Percentiles rank a stretch among this genome's conserved stretches.
phyloP scores from a whole-genome alignment of 2,113 vertebrate species.

The Oncorhynchus mykiss region DNA sequence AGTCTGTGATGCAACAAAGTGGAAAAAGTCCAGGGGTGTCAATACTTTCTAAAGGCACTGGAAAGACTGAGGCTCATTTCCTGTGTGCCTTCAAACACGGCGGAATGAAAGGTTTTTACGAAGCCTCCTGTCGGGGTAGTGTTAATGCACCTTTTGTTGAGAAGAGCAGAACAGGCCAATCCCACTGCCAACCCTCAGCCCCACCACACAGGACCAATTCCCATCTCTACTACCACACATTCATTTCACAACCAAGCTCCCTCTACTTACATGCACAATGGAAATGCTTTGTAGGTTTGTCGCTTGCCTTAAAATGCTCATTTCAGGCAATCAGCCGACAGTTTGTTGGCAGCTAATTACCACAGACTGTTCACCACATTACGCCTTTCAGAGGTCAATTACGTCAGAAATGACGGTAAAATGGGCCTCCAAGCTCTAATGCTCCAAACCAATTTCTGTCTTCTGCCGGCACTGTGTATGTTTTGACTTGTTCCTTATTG shows the following conservation, averaged over 20 bases:
- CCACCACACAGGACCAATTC: slow-evolving; percentile 25
- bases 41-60: no score
- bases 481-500: slow-evolving; percentile 82
- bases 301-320: slow-evolving; percentile 90
- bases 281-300: slow-evolving; percentile 89
- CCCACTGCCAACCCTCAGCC: slow-evolving; percentile 44
- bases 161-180: slow-evolving; percentile 41
- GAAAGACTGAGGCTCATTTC: background rate
- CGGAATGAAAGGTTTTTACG: slow-evolving; percentile 59
- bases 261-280: slow-evolving; percentile 92
- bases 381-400: slow-evolving; percentile 95
- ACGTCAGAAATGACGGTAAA: slow-evolving; percentile 82
- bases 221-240: slow-evolving; percentile 73
- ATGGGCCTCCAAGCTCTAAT: slow-evolving; percentile 68
- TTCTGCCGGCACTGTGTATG: slow-evolving; percentile 80
- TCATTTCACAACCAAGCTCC: slow-evolving; percentile 83
- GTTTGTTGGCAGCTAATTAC: slow-evolving; percentile 92
- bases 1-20: no score
- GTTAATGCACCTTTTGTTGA: slow-evolving; percentile 73
- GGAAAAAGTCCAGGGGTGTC: no score
- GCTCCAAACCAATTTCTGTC: slow-evolving; percentile 78
- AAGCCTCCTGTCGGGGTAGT: slow-evolving; percentile 60
- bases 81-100: slow-evolving; percentile 27
- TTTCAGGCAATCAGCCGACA: slow-evolving; percentile 94
- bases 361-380: slow-evolving; percentile 92